Conservation (phyloP, 2,113 vertebrate genomes). For the Xenopus tropicalis region DNA sequence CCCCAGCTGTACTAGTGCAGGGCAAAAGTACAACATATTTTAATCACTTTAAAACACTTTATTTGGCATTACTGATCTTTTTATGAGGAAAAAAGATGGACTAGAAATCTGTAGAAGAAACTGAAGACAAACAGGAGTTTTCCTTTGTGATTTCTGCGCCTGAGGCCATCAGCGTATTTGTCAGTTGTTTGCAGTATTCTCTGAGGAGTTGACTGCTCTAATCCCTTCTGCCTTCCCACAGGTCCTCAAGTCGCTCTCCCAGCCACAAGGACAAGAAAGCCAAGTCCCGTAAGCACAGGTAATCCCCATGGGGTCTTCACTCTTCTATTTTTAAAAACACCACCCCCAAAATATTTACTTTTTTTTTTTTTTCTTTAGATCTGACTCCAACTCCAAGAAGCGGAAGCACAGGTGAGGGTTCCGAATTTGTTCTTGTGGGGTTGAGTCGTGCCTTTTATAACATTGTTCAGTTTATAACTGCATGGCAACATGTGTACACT, state of each 20-base stretch:
- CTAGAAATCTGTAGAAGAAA: too few species aligned
- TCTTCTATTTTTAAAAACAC: neutral
- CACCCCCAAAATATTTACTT: neutral
- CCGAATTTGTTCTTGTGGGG: too few species aligned
- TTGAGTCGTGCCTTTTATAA: too few species aligned
- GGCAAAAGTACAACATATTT: too few species aligned
- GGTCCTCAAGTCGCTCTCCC: constrained; percentile 77
- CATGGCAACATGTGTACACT: too few species aligned
- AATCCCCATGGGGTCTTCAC: neutral
- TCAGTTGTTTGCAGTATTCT: neutral
- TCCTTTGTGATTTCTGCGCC: too few species aligned
- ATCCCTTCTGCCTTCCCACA: constrained; percentile 38
- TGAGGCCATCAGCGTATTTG: neutral
- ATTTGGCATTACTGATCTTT: too few species aligned
- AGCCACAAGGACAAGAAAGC: constrained; percentile 75
- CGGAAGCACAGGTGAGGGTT: constrained; percentile 59
- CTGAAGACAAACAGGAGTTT: too few species aligned
- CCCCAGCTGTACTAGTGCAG: too few species aligned
- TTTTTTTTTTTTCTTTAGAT: constrained; percentile 40
- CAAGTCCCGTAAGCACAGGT: constrained; percentile 85
- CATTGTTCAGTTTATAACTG: too few species aligned
- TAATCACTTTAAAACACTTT: too few species aligned
- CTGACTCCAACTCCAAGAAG: constrained; percentile 63
- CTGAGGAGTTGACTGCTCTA: neutral
- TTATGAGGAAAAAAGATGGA: too few species aligned